Percentiles rank a stretch among this genome's conserved stretches.
These are phyloP conservation scores for Calephelis perditalis DNA, from an alignment of 2,888 invertebrate genomes.

Conservation along the genomic window DNA sequence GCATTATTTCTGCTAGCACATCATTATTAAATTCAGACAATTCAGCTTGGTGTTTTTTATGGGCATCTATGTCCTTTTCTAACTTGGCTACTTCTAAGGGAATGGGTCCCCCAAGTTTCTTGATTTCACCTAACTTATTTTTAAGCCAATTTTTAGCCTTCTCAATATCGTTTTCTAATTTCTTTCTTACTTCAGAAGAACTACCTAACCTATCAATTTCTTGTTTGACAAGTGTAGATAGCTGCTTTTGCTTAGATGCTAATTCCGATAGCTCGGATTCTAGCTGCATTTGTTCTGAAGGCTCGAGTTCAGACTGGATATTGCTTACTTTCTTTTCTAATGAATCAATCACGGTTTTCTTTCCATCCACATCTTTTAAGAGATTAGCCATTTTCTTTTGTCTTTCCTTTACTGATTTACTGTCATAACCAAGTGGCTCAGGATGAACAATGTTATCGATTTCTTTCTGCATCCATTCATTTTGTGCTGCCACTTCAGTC, in stretches of 20 bases:
- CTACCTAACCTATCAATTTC: conserved; percentile 85
- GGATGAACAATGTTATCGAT: conserved; percentile 82
- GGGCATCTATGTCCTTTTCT: conserved; percentile 88
- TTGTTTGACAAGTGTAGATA: conserved; percentile 83
- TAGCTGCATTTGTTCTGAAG: conserved; percentile 88
- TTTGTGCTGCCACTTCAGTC: conserved; percentile 87
- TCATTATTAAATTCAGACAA: conserved; percentile 87
- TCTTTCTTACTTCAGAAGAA: conserved; percentile 84
- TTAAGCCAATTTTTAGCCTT: conserved; percentile 90
- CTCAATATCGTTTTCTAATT: conserved; percentile 87
- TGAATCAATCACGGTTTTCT: conserved; percentile 88
- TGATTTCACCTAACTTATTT: conserved; percentile 85
- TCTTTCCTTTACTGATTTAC: conserved; percentile 85
- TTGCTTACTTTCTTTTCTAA: conserved; percentile 90
- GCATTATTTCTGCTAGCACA: conserved; percentile 85
- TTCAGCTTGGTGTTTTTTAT: conserved; percentile 86
- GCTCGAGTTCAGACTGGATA: conserved; percentile 91
- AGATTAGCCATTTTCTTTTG: conserved; percentile 85
- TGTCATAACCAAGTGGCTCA: conserved; percentile 85
- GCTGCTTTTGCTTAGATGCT: conserved; percentile 85
- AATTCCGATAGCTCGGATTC: conserved; percentile 85
- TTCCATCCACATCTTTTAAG: conserved; percentile 90
- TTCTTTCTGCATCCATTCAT: conserved; percentile 88
- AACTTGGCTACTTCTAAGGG: conserved; percentile 89
- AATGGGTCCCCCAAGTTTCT: conserved; percentile 85